Percentiles rank a stretch among this genome's conserved stretches.
Conservation (phyloP, 2,888 invertebrate species). For the Eulithis prunata region DNA sequence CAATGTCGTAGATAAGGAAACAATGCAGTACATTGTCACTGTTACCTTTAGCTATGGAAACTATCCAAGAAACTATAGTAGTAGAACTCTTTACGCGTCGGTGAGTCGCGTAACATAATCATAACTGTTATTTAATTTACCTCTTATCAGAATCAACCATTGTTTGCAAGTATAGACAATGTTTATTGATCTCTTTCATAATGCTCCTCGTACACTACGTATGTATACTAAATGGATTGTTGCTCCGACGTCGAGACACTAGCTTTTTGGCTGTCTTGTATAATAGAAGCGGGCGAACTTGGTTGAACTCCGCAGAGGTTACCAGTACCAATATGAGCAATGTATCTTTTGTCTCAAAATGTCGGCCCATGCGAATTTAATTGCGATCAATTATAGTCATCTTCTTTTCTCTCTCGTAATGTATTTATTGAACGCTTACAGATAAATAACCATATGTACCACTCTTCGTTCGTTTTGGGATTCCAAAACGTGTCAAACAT, state of each 20-base stretch:
- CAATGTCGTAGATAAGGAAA: conserved; percentile 25
- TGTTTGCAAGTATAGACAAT: conserved; percentile 48
- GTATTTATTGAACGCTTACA: neutral
- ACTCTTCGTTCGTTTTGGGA: neutral
- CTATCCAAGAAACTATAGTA: conserved; percentile 19
- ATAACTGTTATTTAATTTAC: conserved; percentile 52
- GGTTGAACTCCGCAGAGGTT: conserved; percentile 43
- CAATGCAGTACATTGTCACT: conserved; percentile 17
- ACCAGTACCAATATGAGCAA: conserved; percentile 17
- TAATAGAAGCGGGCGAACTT: conserved; percentile 41
- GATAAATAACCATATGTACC: neutral
- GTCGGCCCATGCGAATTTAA: conserved; percentile 39
- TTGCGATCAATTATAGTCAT: conserved; percentile 24
- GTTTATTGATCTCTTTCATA: conserved; percentile 45
- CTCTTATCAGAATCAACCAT: conserved; percentile 52
- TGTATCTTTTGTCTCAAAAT: conserved; percentile 46
- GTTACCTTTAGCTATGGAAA: conserved; percentile 20
- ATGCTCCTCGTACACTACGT: conserved; percentile 27
- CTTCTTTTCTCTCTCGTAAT: neutral
- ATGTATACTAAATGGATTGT: conserved; percentile 31
- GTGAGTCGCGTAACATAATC: conserved; percentile 45
- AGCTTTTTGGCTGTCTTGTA: conserved; percentile 22
- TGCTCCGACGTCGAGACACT: conserved; percentile 29
- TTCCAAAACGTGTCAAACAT: conserved; percentile 9
- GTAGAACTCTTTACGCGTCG: conserved; percentile 45